These are phyloP conservation scores for Automeris io DNA, from an alignment of 2,888 invertebrate species.

Conservation along the genomic window DNA sequence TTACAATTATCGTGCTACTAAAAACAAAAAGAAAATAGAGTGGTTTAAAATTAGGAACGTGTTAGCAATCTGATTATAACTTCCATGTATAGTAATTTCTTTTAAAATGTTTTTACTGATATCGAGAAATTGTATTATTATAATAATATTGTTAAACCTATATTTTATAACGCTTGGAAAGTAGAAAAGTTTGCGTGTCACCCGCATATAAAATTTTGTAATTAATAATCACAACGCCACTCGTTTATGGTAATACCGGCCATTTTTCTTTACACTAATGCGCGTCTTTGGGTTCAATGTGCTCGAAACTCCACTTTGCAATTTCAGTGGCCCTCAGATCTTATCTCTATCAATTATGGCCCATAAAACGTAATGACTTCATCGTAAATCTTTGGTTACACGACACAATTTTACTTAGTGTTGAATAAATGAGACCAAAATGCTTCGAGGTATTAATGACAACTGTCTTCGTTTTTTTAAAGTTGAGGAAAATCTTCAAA, in stretches of 20 bases:
- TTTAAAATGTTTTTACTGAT: too few relatives aligned
- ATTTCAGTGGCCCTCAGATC: conserved; percentile 65
- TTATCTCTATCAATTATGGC: conserved; percentile 74
- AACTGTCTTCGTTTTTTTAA: conserved; percentile 34
- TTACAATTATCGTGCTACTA: too few relatives aligned
- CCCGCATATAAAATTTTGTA: conserved; percentile 56
- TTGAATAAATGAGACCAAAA: conserved; percentile 69
- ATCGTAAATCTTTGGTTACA: conserved; percentile 73
- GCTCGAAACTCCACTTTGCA: conserved; percentile 65
- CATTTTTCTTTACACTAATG: conserved; percentile 67
- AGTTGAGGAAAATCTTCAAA: too few relatives aligned
- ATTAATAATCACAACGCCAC: conserved; percentile 65
- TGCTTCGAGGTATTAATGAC: conserved; percentile 51
- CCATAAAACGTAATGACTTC: conserved; percentile 75
- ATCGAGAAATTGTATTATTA: background rate
- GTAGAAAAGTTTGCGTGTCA: conserved; percentile 47
- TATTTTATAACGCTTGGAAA: conserved; percentile 7
- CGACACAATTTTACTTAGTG: conserved; percentile 69
- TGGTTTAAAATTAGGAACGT: too few relatives aligned
- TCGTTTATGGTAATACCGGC: conserved; percentile 61
- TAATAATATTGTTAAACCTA: conserved; percentile 2
- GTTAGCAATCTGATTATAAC: too few relatives aligned
- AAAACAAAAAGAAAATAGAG: too few relatives aligned
- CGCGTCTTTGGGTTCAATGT: conserved; percentile 59
- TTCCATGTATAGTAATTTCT: too few relatives aligned